Evolutionary conservation across 2,113 vertebrate genomes (phyloP).

Genomic region (Larimichthys polyactis): DNA sequence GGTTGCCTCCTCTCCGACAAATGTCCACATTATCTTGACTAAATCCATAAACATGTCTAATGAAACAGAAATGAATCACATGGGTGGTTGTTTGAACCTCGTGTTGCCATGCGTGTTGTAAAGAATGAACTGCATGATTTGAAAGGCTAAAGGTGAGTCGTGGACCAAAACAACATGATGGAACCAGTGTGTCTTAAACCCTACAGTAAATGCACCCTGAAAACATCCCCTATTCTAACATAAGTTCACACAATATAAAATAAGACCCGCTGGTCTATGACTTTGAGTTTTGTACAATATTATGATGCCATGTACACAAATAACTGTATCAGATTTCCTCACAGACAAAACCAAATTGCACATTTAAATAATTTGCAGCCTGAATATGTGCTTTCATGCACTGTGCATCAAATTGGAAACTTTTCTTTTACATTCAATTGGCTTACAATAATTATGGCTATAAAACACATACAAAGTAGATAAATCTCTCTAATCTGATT

Average conservation of each 20-base stretch:
- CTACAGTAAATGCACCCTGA: conserved; percentile 68
- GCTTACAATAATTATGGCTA: conserved; percentile 36
- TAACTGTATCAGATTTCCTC: conserved; percentile 44
- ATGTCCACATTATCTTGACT: neutral
- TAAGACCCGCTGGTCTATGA: conserved; percentile 47
- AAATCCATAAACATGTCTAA: conserved; percentile 25
- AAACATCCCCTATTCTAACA: conserved; percentile 59
- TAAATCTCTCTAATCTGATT: conserved; percentile 11
- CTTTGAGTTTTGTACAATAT: conserved; percentile 62
- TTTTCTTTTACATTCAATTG: conserved; percentile 34
- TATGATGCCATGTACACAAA: conserved; percentile 48
- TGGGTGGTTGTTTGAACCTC: conserved; percentile 7
- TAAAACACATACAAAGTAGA: conserved; percentile 8
- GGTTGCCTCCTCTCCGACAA: neutral
- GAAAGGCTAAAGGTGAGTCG: conserved; percentile 59
- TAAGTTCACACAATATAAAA: conserved; percentile 69
- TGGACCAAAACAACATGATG: conserved; percentile 47
- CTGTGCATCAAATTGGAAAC: conserved; percentile 38
- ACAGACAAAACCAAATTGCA: conserved; percentile 48
- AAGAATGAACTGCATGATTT: conserved; percentile 31
- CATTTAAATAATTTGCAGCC: conserved; percentile 18
- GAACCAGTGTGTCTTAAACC: conserved; percentile 55
- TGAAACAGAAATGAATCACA: conserved; percentile 7
- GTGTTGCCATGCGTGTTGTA: neutral
- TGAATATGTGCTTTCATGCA: conserved; percentile 27